phyloP scores from a whole-genome alignment of 1,140 invertebrate species.

The Aphaenogaster rudis region DNA sequence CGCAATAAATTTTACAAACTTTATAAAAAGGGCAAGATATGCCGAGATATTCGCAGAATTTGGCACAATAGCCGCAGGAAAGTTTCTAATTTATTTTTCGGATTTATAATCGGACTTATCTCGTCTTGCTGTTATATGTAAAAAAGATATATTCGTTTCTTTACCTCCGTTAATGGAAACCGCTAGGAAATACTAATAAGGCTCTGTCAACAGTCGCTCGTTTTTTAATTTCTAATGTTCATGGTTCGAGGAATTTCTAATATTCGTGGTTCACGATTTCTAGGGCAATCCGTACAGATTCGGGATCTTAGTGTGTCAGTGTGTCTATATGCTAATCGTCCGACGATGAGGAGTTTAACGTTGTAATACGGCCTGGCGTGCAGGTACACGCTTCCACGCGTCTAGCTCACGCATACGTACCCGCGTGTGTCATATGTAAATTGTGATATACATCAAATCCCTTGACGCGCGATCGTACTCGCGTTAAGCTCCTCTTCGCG shows the following conservation, averaged over 20 bases:
- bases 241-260: background rate
- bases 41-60: background rate
- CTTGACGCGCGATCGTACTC: slow-evolving; percentile 24
- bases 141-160: background rate
- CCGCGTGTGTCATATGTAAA: slow-evolving; percentile 2
- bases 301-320: slow-evolving; percentile 85
- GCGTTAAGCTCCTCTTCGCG: slow-evolving; percentile 65
- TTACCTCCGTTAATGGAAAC: background rate
- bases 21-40: background rate
- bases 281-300: slow-evolving; percentile 69
- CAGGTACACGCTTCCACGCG: background rate
- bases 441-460: slow-evolving; percentile 29
- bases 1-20: background rate
- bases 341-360: slow-evolving; percentile 72
- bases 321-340: slow-evolving; percentile 85
- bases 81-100: background rate
- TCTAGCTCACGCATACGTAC: background rate
- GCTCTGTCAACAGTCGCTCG: background rate
- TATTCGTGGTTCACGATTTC: slow-evolving; percentile 16
- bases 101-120: background rate
- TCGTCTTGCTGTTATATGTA: background rate
- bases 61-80: background rate
- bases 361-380: slow-evolving; percentile 32
- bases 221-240: slow-evolving; percentile 38
- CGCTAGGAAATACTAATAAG: background rate